Conservation (phyloP, 2,797 vertebrate species). For the Cetoscarus ocellatus region DNA sequence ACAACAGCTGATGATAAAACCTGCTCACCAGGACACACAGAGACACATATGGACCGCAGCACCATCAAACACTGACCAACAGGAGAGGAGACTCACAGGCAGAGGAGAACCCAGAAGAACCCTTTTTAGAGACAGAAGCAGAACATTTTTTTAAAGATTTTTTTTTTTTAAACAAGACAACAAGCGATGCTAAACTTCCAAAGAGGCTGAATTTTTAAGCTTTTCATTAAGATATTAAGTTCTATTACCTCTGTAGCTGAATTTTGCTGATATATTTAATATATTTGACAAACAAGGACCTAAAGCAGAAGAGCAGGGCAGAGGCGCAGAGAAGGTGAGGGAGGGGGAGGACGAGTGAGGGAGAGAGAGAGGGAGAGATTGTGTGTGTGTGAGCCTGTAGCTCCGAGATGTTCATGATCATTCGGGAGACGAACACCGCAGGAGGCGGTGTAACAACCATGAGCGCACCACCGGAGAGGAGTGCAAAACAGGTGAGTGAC, state of each 20-base stretch:
- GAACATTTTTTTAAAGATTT: too few relatives aligned
- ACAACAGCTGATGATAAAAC: slow-evolving; percentile 72
- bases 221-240: neutral
- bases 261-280: slow-evolving; percentile 11
- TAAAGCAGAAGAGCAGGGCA: slow-evolving; percentile 46
- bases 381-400: slow-evolving; percentile 31
- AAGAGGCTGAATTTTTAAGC: neutral
- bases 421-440: slow-evolving; percentile 78
- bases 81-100: slow-evolving; percentile 7
- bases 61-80: slow-evolving; percentile 20
- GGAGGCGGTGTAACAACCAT: slow-evolving; percentile 61
- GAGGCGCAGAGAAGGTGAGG: slow-evolving; percentile 37
- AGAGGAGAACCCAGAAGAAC: slow-evolving; percentile 20
- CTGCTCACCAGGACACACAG: slow-evolving; percentile 58
- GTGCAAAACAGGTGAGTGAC: slow-evolving; percentile 83
- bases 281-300: slow-evolving; percentile 7
- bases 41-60: slow-evolving; percentile 40
- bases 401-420: slow-evolving; percentile 86
- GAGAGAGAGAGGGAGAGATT: slow-evolving; percentile 29
- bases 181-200: neutral
- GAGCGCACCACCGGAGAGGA: slow-evolving; percentile 70
- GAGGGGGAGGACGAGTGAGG: slow-evolving; percentile 14
- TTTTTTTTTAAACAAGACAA: too few relatives aligned
- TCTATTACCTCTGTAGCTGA: neutral
- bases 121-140: neutral